Evolutionary conservation across 64 coral and sea anemone genomes (phyloP), one percentile per base, ranked within the genome.

Genomic region (Stylophora pistillata): DNA sequence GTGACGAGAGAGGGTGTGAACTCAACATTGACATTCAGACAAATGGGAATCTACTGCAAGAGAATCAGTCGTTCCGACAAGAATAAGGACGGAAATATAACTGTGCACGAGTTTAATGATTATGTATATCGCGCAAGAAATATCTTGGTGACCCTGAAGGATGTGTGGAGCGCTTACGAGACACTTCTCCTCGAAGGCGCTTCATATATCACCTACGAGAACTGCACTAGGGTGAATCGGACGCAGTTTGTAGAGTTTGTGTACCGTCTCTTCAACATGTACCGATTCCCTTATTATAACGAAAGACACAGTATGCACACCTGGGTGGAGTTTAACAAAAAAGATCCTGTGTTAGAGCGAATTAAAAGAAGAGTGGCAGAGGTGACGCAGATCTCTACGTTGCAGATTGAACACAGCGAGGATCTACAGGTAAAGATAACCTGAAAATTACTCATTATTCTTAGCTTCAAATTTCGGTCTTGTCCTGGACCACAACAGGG

Each of bases 371-470:
- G 55, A 71, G 74, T 90, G 7, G 71, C 55, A 72, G 30, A 73
- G 25, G 64, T 84, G 30, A 83, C 89, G 59, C 63, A 84, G 47
- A 74, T 72, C 13, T 80, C 89, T 14, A 33, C 62, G 41, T 41
- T 17, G 10, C 71, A 72, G 20, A 72, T 90, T 53, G 89, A 84
- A 21, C 55, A 58, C 52, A 90, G 89, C 59, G 89, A 90, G 33
- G 30, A 16, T 32, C 63, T 90, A 30, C 89, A 90, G 89, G 89
- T 90, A 74, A 84, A 15, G 20, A 30, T 11, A 47, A 47, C 3
- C 0, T 4, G 37, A 47, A 47, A 47, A 7, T 47, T 3, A 47
- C 7, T 47, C 3, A 3, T 47, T 47, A 47, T 3, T 47, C 7
- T 47, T 47, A 47, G 37, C 37, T 47, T 47, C 37, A 47, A 47